Base-by-base conservation (phyloP, 2,888 invertebrate species). In the Spodoptera littoralis region DNA sequence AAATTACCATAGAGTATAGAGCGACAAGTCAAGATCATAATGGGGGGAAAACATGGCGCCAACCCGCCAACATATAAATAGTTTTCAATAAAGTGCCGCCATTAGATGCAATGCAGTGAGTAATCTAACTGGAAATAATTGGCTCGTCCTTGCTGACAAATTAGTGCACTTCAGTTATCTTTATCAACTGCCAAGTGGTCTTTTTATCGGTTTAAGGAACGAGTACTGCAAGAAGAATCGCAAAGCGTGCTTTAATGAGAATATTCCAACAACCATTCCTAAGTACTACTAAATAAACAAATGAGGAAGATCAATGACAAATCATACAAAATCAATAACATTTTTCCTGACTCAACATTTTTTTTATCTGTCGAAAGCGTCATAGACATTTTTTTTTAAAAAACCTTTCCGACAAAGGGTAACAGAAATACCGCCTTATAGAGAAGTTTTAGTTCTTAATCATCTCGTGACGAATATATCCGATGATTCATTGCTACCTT, bases 51-150 rank as follows among this genome's bases (percentile, higher is more conserved):
- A 66, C 44, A 46, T 75, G 82, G 79, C 81, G 82, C 82, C 82
- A 62, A 36, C 36, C 36, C 36, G 36, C 36, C 36, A 36, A 63
- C 22, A 41, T 76, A 82, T 80, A 75, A 77, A 82, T 81, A 79
- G 74, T 65, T 71, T 68, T 54, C 70, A 77, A 77, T 81, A 75
- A 67, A 69, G 64, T 71, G 70, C 65, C 59, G 62, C 76, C 60
- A 65, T 73, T 80, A 70, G 65, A 58, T 71, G 59, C 67, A 54
- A 58, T 71, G 59, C 67, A 54, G 67, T 77, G 76, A 75, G 70
- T 80, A 79, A 77, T 74, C 63, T 52, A 50, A 71, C 73, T 81
- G 70, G 70, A 74, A 75, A 82, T 81, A 80, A 82, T 80, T 80
- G 68, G 60, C 63, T 47, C 58, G 79, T 73, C 76, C 73, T 75